Conservation (phyloP, 2,888 invertebrate species). For the Drosophila mayaguana region DNA sequence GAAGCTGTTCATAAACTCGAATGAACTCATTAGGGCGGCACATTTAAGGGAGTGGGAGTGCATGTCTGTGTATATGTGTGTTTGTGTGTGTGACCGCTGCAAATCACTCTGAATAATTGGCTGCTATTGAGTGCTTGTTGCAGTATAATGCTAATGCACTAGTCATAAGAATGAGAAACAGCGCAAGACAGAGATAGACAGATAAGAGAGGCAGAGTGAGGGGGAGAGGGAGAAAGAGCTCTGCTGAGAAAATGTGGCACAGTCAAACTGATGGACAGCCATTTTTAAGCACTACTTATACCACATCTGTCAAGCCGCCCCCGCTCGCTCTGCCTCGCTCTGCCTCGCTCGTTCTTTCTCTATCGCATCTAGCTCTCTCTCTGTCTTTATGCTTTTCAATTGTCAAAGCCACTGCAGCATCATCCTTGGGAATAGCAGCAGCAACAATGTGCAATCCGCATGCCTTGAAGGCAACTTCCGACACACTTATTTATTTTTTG, state of each 20-base stretch:
- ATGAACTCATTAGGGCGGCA: constrained; percentile 62
- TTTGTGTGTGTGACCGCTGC: constrained; percentile 15
- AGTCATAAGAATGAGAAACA: constrained; percentile 20
- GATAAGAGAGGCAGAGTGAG: neutral
- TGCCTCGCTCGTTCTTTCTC: neutral
- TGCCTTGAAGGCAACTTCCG: constrained; percentile 72
- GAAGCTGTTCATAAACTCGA: constrained; percentile 59
- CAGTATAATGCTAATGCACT: constrained; percentile 33
- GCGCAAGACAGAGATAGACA: constrained; percentile 7
- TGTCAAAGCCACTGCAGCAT: constrained; percentile 60
- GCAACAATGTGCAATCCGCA: constrained; percentile 70
- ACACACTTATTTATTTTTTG: constrained; percentile 66
- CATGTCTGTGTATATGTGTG: neutral
- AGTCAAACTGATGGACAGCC: constrained; percentile 46
- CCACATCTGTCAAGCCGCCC: constrained; percentile 35
- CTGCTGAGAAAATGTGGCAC: constrained; percentile 38
- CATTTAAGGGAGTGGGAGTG: constrained; percentile 12
- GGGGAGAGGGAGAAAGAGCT: neutral
- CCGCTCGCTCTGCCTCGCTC: neutral
- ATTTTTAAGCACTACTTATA: constrained; percentile 48
- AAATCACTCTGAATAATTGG: constrained; percentile 71
- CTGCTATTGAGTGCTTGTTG: constrained; percentile 48
- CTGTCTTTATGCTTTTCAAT: constrained; percentile 52
- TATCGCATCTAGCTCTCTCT: neutral
- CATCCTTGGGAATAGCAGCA: constrained; percentile 36